Base-by-base conservation (phyloP, 2,113 vertebrate species). In the Globicephala melas region DNA sequence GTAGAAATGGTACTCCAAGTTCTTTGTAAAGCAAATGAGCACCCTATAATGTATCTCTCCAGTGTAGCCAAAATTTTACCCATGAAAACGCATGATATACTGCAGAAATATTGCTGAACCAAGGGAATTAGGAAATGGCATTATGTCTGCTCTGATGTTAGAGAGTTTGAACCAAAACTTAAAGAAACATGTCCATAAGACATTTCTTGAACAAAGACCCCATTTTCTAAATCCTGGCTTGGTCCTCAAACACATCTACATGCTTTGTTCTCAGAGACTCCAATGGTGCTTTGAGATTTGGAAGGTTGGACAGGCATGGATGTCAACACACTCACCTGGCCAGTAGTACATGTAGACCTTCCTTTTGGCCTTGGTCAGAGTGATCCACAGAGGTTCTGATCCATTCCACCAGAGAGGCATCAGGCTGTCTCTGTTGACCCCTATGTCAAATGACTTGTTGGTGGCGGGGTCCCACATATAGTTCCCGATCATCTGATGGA, bases 401-500 rank as follows among this genome's bases (percentile, higher is more conserved):
- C 99, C 99, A 0, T 99, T 96, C 99, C 99, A 99, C 99, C 99
- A 99, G 53, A 99, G 97, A 23, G 99, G 99, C 93, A 99, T 92
- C 36, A 98, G 98, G 91, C 99, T 99, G 95, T 99, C 99, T 80
- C 96, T 92, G 96, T 99, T 99, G 89, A 98, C 98, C 25, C 99
- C 99, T 15, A 99, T 99, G 95, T 99, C 96, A 55, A 99, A 99
- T 47, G 99, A 99, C 23, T 98, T 98, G 15, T 99, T 98, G 13
- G 98, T 98, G 36, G 36, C 96, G 93, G 99, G 97, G 74, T 99
- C 99, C 99, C 99, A 99, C 99, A 99, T 99, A 98, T 99, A 99
- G 98, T 99, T 99, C 71, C 99, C 99, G 4, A 50, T 99, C 99
- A 99, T 99, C 87, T 99, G 99, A 97, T 99, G 99, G 68, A 99